phyloP scores from a whole-genome alignment of 2,888 invertebrate species.

The Aproaerema taeniolella region DNA sequence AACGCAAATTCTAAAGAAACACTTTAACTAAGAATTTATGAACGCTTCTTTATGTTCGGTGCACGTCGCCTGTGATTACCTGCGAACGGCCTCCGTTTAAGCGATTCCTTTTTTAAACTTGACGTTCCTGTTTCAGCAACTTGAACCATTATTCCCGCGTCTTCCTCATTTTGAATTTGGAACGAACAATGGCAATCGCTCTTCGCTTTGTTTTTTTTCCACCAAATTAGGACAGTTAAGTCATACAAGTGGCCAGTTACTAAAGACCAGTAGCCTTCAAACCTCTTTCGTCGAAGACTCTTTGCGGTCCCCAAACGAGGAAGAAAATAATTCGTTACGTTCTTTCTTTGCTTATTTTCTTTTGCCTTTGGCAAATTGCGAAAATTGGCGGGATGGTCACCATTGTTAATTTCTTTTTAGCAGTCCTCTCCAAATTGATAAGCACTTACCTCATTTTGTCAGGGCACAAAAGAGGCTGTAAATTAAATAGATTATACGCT shows the following conservation, averaged over 20 bases:
- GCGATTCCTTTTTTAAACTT: slow-evolving; percentile 69
- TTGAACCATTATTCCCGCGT: slow-evolving; percentile 66
- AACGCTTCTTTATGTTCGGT: slow-evolving; percentile 36
- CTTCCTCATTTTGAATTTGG: slow-evolving; percentile 73
- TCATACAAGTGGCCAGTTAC: slow-evolving; percentile 57
- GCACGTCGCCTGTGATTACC: slow-evolving; percentile 70
- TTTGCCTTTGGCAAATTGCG: slow-evolving; percentile 52
- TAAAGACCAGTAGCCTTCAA: slow-evolving; percentile 60
- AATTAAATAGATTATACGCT: slow-evolving; percentile 45
- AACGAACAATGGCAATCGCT: slow-evolving; percentile 61
- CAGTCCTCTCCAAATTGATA: slow-evolving; percentile 42
- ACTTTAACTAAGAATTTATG: neutral
- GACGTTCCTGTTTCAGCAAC: slow-evolving; percentile 69
- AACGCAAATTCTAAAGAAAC: neutral
- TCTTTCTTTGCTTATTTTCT: slow-evolving; percentile 34
- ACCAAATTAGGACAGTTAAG: slow-evolving; percentile 57
- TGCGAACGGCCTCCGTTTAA: slow-evolving; percentile 72
- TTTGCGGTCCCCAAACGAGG: slow-evolving; percentile 39
- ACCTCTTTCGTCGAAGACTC: slow-evolving; percentile 41
- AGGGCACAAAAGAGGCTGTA: slow-evolving; percentile 36
- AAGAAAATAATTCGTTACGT: slow-evolving; percentile 48
- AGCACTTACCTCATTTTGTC: slow-evolving; percentile 41
- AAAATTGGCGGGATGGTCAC: slow-evolving; percentile 43
- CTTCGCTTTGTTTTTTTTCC: slow-evolving; percentile 39
- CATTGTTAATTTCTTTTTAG: slow-evolving; percentile 42